These are phyloP conservation scores for Acanthiza pusilla DNA, from an alignment of 2,797 vertebrate species.

Conservation along the genomic window DNA sequence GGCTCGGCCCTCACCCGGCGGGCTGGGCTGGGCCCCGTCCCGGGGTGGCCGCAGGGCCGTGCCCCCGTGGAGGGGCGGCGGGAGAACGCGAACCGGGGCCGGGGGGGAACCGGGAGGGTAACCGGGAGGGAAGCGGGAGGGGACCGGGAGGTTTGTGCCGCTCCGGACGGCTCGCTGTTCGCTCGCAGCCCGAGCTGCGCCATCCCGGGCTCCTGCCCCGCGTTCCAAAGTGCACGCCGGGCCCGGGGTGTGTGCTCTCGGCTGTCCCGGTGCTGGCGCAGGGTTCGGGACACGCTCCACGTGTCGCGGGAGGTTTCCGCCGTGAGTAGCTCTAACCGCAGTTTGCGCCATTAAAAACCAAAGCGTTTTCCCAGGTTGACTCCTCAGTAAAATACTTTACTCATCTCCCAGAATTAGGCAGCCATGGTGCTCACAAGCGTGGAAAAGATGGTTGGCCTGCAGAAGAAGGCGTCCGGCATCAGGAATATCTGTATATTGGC, in stretches of 20 bases:
- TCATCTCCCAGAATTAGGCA: neutral
- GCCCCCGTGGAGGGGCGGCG: neutral
- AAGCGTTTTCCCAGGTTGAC: fast-evolving
- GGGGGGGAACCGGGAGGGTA: too few species aligned
- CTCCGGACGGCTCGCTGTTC: fast-evolving
- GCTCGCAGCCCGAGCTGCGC: fast-evolving
- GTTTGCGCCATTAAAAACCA: fast-evolving
- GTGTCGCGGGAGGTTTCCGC: neutral
- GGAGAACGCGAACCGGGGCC: neutral
- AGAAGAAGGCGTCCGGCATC: slow-evolving; percentile 84
- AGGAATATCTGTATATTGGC: slow-evolving; percentile 93
- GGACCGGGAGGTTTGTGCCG: neutral
- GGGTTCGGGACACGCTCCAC: fast-evolving
- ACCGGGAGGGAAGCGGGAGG: neutral
- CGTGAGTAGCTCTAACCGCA: fast-evolving
- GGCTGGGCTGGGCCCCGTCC: too few species aligned
- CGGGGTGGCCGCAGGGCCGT: neutral
- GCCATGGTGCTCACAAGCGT: slow-evolving; percentile 81
- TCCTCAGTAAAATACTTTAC: fast-evolving
- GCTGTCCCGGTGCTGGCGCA: neutral
- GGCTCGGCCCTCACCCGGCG: too few species aligned
- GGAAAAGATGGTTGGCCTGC: slow-evolving; percentile 82
- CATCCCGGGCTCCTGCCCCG: fast-evolving
- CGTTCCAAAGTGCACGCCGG: fast-evolving
- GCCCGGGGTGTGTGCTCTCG: fast-evolving